Conservation (phyloP, 2,888 invertebrate genomes). For the Pheosia gnoma region DNA sequence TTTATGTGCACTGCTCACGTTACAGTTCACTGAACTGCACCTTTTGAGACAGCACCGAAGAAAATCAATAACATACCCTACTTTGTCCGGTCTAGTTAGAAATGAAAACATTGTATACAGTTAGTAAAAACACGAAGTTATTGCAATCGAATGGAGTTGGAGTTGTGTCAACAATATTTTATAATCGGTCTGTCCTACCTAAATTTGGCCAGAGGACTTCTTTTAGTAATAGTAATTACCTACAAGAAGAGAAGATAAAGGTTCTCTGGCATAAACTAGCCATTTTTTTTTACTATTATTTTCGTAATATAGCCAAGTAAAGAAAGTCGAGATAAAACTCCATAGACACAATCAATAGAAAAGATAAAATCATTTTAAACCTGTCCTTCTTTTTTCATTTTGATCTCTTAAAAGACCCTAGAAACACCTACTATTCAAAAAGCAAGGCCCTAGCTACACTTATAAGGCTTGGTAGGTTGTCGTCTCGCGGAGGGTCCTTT, state of each 20-base stretch:
- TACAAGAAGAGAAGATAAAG: no score
- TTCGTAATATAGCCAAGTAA: no score
- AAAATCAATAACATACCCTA: conserved; percentile 32
- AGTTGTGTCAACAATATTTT: no score
- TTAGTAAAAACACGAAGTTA: background rate
- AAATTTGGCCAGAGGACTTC: no score
- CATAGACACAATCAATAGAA: no score
- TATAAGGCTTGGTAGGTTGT: conserved; percentile 29
- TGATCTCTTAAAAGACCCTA: conserved; percentile 16
- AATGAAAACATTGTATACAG: background rate
- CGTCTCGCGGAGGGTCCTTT: conserved; percentile 34
- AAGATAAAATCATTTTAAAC: background rate
- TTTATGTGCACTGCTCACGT: conserved; percentile 32
- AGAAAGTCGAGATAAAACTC: no score
- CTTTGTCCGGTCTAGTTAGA: conserved; percentile 2
- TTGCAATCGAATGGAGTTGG: background rate
- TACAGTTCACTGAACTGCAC: conserved; percentile 38
- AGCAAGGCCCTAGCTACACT: conserved; percentile 19
- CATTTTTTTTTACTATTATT: no score
- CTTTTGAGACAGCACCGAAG: conserved; percentile 12
- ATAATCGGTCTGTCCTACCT: no score
- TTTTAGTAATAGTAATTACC: no score
- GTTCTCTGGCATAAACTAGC: no score
- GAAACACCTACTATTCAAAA: conserved; percentile 26
- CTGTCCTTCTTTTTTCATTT: background rate